These are phyloP conservation scores for Onychostoma macrolepis DNA, from an alignment of 2,113 vertebrate species.

Conservation along the genomic window DNA sequence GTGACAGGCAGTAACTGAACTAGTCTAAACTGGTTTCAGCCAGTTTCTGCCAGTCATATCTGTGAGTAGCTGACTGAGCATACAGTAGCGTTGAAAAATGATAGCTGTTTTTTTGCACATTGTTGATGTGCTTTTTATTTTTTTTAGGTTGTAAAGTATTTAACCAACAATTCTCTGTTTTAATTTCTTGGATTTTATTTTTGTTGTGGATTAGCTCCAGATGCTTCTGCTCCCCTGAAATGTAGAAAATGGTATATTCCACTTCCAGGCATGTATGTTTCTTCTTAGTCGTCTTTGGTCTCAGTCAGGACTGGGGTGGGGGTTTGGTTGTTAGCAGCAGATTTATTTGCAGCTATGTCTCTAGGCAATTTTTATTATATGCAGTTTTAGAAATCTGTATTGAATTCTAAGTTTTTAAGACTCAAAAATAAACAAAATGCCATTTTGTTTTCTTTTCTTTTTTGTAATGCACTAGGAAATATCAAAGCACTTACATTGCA, in stretches of 20 bases:
- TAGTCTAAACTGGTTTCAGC: slow-evolving; percentile 11
- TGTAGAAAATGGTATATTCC: neutral
- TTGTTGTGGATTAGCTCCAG: neutral
- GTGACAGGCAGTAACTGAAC: neutral
- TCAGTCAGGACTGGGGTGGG: neutral
- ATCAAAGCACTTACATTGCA: neutral
- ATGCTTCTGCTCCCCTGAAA: neutral
- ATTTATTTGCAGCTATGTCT: neutral
- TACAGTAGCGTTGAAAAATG: neutral
- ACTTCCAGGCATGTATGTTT: neutral
- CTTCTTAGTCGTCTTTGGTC: neutral
- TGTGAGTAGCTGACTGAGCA: neutral
- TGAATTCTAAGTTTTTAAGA: neutral
- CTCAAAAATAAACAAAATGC: neutral
- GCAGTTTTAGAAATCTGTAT: neutral
- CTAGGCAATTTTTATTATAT: neutral
- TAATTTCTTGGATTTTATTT: neutral
- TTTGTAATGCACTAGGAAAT: neutral
- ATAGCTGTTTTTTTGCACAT: neutral
- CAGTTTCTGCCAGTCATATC: neutral
- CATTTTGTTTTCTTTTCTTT: too few relatives aligned
- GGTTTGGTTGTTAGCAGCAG: neutral
- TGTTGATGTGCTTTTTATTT: neutral
- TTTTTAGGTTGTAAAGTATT: neutral
- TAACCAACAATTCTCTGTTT: neutral